Percentiles rank a stretch among this genome's conserved stretches.
phyloP scores from a whole-genome alignment of 53 echinoderm and acorn worm genomes.

The Apostichopus leukothele region DNA sequence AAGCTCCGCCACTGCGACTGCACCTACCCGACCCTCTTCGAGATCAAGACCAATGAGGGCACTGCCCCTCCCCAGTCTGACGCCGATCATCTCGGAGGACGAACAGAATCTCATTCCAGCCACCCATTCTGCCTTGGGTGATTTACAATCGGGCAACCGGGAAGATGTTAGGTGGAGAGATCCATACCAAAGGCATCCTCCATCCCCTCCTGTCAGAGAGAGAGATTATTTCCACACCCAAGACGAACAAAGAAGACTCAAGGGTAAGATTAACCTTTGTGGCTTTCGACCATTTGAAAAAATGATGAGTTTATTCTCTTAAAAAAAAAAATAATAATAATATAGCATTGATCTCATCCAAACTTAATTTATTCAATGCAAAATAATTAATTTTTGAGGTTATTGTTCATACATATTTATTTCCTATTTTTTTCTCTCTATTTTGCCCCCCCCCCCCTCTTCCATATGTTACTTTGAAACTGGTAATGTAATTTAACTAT shows the following conservation, averaged over 20 bases:
- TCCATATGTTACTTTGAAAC: no score
- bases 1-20: conserved; percentile 57
- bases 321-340: no score
- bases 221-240: background rate
- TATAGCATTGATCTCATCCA: no score
- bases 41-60: conserved; percentile 79
- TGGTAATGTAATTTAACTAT: no score
- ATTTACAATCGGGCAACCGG: background rate
- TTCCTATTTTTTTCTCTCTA: no score
- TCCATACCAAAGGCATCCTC: conserved; percentile 77
- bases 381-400: no score
- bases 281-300: no score
- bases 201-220: conserved; percentile 89
- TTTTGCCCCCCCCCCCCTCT: no score
- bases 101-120: conserved; percentile 51
- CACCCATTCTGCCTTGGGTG: background rate
- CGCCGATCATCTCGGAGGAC: conserved; percentile 80
- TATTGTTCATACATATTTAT: no score
- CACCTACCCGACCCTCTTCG: conserved; percentile 51
- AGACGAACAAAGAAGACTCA: background rate
- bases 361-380: no score
- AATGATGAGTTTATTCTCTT: no score
- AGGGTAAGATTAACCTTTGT: background rate
- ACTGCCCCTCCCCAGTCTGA: conserved; percentile 70
- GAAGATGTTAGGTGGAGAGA: conserved; percentile 67